A percentile compares a stretch with the other conserved stretches of the same genome.
phyloP scores from a whole-genome alignment of 2,113 vertebrate genomes.

The Brachyistius frenatus region DNA sequence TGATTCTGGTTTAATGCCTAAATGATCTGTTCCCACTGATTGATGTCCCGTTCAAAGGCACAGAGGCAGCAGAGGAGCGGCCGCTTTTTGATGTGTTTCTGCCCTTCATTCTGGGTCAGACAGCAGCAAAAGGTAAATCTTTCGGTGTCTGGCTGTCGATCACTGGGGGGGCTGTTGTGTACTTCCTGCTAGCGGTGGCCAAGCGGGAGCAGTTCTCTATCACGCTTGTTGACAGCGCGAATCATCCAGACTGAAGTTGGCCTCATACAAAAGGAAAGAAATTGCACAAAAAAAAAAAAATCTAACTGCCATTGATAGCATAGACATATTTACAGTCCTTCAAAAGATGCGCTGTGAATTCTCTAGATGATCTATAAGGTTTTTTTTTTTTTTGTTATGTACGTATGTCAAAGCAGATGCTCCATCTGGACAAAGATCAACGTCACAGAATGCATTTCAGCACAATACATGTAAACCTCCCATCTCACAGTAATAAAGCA shows the following conservation, averaged over 20 bases:
- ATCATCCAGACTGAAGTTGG: not conserved
- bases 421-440: not conserved
- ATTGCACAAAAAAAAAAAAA: not conserved
- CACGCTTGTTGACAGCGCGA: not conserved
- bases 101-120: not conserved
- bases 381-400: not conserved
- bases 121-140: not conserved
- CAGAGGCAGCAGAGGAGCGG: not conserved
- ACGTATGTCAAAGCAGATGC: not conserved
- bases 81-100: not conserved
- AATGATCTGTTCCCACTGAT: not conserved
- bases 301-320: not conserved
- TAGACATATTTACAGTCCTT: not conserved
- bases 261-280: not conserved
- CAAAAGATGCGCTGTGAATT: not conserved
- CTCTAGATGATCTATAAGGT: no score
- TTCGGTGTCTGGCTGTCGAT: not conserved
- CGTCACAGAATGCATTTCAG: not conserved
- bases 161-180: not conserved
- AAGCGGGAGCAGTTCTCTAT: not conserved
- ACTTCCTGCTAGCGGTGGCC: not conserved
- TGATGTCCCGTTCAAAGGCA: slow-evolving; percentile 11
- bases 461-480: not conserved
- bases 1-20: not conserved
- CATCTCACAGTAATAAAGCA: not conserved